Evolutionary conservation across 2,797 vertebrate species (phyloP).

Genomic region (Heliangelus exortis): DNA sequence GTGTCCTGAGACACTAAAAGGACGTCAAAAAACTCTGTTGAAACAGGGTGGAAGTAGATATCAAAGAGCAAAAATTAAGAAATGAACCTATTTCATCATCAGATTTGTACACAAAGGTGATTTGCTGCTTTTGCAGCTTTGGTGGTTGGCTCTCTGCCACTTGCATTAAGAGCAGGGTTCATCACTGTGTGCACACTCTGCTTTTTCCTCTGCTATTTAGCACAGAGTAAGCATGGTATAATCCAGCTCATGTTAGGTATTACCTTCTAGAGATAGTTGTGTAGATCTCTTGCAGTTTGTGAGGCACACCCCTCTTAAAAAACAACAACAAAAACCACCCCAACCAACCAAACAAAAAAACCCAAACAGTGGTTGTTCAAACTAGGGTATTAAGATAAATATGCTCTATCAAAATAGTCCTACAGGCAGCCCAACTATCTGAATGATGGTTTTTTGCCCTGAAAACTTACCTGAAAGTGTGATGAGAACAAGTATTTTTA

Average conservation of each 20-base stretch:
- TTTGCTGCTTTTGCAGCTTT: background rate
- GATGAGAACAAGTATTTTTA: background rate
- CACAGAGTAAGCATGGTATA: background rate
- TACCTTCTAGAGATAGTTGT: background rate
- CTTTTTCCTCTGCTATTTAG: background rate
- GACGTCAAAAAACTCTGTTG: no score
- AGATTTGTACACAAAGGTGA: background rate
- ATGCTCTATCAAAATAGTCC: background rate
- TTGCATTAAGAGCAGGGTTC: background rate
- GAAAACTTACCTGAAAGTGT: background rate
- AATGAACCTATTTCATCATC: background rate
- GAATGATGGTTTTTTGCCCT: background rate
- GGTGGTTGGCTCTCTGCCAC: background rate
- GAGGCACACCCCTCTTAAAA: background rate
- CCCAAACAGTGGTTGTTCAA: background rate
- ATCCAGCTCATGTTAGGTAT: background rate
- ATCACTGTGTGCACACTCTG: background rate
- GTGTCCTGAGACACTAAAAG: fast-evolving
- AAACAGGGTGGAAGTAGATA: background rate
- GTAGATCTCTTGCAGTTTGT: background rate
- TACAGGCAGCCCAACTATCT: background rate
- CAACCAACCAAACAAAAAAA: no score
- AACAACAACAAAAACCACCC: no score
- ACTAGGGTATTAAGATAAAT: background rate
- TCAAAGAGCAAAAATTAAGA: background rate